Evolutionary conservation across 2,113 vertebrate genomes (phyloP).

Genomic region (Progne subis): DNA sequence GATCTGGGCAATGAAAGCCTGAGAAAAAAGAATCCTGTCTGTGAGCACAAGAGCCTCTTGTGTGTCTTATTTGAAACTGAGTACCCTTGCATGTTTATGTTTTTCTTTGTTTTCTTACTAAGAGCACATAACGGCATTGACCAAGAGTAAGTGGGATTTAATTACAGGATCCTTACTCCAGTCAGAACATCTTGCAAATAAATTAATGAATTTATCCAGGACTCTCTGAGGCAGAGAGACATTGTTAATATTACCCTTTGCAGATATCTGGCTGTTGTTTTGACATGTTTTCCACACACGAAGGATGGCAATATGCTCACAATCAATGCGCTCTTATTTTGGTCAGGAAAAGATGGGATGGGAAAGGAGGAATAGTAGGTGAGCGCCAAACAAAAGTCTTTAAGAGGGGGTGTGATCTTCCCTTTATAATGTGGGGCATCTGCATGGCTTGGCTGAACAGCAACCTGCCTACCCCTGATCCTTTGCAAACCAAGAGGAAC

Average conservation of each 20-base stretch:
- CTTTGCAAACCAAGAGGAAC: not conserved
- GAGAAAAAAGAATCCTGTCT: not conserved
- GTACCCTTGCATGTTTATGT: not conserved
- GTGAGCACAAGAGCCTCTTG: not conserved
- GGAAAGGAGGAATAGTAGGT: not conserved
- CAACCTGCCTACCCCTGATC: not conserved
- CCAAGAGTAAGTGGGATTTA: not conserved
- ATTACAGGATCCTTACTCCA: not conserved
- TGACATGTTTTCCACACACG: not conserved
- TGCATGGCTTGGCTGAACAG: not conserved
- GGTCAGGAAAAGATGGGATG: not conserved
- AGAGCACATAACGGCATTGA: not conserved
- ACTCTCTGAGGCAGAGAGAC: not conserved
- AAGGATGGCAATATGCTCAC: not conserved
- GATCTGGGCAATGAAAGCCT: not conserved
- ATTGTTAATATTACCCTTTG: not conserved
- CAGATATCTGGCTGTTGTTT: not conserved
- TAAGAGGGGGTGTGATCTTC: not conserved
- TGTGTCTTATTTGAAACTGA: not conserved
- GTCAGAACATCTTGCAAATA: slow-evolving; percentile 17
- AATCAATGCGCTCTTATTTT: not conserved
- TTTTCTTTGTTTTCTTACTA: not conserved
- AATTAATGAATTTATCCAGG: not conserved
- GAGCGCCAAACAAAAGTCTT: not conserved
- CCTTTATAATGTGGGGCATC: not conserved